These are phyloP conservation scores for Eunapius fragilis DNA, from an alignment of 37 sponge, comb jelly and placozoan genomes.

Conservation along the genomic window DNA sequence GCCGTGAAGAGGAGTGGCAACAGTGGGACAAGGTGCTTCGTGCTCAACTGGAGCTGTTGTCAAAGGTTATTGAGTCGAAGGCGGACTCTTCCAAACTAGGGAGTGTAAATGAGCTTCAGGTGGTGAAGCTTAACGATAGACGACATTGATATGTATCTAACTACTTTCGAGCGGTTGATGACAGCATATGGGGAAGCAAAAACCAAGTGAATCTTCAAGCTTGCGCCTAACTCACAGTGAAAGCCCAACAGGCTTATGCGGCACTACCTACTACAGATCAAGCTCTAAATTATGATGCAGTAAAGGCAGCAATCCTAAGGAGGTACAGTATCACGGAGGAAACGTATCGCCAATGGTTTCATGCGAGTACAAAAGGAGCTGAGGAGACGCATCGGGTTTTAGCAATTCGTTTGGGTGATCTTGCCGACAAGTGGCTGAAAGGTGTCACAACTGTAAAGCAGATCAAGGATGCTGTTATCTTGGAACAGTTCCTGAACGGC, in stretches of 20 bases:
- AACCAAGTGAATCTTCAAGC: not conserved
- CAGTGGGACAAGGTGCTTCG: too few relatives aligned
- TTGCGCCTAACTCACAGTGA: slow-evolving; percentile 45
- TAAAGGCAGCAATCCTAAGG: slow-evolving; percentile 46
- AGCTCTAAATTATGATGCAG: slow-evolving; percentile 20
- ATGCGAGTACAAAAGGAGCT: not conserved
- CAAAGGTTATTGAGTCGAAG: too few relatives aligned
- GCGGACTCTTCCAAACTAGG: too few relatives aligned
- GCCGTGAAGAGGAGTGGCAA: too few relatives aligned
- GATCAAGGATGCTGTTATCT: slow-evolving; percentile 1
- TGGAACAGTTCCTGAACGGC: slow-evolving; percentile 37
- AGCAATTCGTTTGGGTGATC: slow-evolving; percentile 6
- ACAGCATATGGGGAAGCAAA: too few relatives aligned
- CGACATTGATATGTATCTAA: too few relatives aligned
- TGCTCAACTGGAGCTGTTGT: too few relatives aligned
- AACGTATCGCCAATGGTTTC: slow-evolving; percentile 16
- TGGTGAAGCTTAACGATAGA: too few relatives aligned
- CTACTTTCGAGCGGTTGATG: too few relatives aligned
- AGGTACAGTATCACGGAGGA: slow-evolving; percentile 21
- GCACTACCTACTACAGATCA: too few relatives aligned
- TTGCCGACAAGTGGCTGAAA: slow-evolving; percentile 32
- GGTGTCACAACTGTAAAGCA: not conserved
- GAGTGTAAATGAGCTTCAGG: too few relatives aligned
- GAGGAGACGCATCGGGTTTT: slow-evolving; percentile 28
- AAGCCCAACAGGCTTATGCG: slow-evolving; percentile 47